Evolutionary conservation across 2,888 invertebrate species (phyloP).

Genomic region (Acleris literana): DNA sequence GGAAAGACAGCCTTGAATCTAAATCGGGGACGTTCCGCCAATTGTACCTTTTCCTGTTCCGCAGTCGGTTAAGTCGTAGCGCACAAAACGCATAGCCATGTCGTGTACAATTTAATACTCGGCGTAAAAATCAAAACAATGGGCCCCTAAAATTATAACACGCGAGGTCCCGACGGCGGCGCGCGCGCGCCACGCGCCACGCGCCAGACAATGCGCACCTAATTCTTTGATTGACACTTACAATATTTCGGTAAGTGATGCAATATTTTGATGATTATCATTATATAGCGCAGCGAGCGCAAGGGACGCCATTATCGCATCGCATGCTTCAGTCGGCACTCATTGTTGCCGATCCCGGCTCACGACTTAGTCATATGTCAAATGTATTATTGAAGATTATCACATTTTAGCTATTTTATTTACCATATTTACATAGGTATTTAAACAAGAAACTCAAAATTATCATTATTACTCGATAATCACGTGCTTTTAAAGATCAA

Average conservation of each 20-base stretch:
- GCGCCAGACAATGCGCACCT: slow-evolving; percentile 71
- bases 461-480: too few relatives aligned
- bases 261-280: slow-evolving; percentile 84
- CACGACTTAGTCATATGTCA: slow-evolving; percentile 20
- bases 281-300: slow-evolving; percentile 50
- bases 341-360: slow-evolving; percentile 46
- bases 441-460: too few relatives aligned
- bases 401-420: slow-evolving; percentile 2
- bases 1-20: too few relatives aligned
- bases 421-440: too few relatives aligned
- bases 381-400: slow-evolving; percentile 21
- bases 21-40: background rate
- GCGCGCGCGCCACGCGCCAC: slow-evolving; percentile 64
- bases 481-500: too few relatives aligned
- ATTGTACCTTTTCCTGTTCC: background rate
- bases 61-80: slow-evolving; percentile 13
- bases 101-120: slow-evolving; percentile 28
- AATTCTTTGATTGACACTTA: slow-evolving; percentile 85
- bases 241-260: slow-evolving; percentile 84
- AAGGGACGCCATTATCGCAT: slow-evolving; percentile 62
- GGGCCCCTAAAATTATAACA: slow-evolving; percentile 60
- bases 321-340: slow-evolving; percentile 61
- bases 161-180: slow-evolving; percentile 61
- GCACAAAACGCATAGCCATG: slow-evolving; percentile 31
- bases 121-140: slow-evolving; percentile 74